These are phyloP conservation scores for Geotrupes spiniger DNA, from an alignment of 2,888 invertebrate genomes.

Conservation along the genomic window DNA sequence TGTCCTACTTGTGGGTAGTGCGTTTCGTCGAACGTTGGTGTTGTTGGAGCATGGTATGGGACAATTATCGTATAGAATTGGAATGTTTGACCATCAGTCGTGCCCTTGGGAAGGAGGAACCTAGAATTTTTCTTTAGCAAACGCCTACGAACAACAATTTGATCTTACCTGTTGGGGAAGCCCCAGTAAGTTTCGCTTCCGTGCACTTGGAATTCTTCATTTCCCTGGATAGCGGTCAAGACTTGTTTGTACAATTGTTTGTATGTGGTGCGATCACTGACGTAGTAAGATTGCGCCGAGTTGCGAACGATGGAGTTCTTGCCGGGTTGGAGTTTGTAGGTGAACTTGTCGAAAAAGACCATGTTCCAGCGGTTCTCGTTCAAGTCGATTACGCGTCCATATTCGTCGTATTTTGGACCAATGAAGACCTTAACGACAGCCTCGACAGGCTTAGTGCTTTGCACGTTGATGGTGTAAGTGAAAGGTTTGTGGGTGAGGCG, in stretches of 20 bases:
- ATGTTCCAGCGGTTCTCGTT: constrained; percentile 61
- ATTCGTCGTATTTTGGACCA: constrained; percentile 66
- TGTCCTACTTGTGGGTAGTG: constrained; percentile 23
- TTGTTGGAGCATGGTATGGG: constrained; percentile 33
- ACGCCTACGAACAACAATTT: not conserved
- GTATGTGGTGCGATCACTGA: constrained; percentile 62
- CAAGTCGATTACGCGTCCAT: constrained; percentile 57
- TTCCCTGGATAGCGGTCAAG: constrained; percentile 55
- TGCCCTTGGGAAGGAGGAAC: constrained; percentile 70
- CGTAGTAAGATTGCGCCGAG: constrained; percentile 52
- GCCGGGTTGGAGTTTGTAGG: constrained; percentile 58
- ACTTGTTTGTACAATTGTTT: constrained; percentile 62
- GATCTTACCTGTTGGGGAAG: constrained; percentile 58
- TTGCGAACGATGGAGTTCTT: constrained; percentile 62
- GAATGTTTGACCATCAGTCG: constrained; percentile 58
- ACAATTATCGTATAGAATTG: constrained; percentile 54
- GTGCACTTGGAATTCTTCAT: constrained; percentile 54
- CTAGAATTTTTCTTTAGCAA: constrained; percentile 26
- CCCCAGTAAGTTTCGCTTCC: constrained; percentile 61
- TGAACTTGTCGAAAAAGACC: constrained; percentile 62
- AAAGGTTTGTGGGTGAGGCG: constrained; percentile 66
- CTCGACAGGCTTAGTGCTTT: constrained; percentile 57
- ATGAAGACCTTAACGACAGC: constrained; percentile 67
- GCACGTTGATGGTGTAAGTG: constrained; percentile 56
- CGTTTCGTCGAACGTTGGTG: not conserved